Evolutionary conservation across 2,113 vertebrate genomes (phyloP), one percentile per base, ranked within the genome.

Genomic region (Lophura nycthemera): DNA sequence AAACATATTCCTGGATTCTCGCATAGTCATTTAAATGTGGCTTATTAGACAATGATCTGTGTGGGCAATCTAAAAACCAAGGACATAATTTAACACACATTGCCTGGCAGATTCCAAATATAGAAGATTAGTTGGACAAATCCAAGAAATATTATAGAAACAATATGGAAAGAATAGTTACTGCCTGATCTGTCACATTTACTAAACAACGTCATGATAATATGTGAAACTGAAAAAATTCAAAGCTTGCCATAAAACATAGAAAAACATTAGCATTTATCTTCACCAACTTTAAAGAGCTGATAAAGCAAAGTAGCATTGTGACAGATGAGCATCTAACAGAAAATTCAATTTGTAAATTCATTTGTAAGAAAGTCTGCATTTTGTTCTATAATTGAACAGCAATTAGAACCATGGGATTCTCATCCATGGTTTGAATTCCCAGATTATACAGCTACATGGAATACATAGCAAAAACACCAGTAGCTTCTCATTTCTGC

Each of bases 41-140:
- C 18, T 93, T 93, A 92, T 85, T 86, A 82, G 75, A 87, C 5
- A 32, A 87, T 50, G 75, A 88, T 85, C 87, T 87, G 60, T 43
- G 60, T 38, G 90, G 50, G 52, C 66, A 90, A 79, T 72, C 77
- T 89, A 67, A 63, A 84, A 94, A 89, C 54, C 24, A 77, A 25
- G 11, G 32, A 96, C 11, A 38, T 91, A 91, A 93, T 93, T 88
- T 86, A 96, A 95, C 60, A 47, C 83, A 91, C 66, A 94, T 92
- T 93, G 67, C 54, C 91, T 83, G 91, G 72, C 82, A 89, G 84
- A 80, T 42, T 89, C 50, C 45, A 93, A 73, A 76, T 83, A 85
- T 6, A 73, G 38, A 94, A 85, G 74, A 79, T 82, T 92, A 90
- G 54, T 66, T 89, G 82, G 82, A 93, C 13, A 79, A 96, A 80